Percentiles rank a stretch among this genome's conserved stretches.
phyloP scores from a whole-genome alignment of 1,140 invertebrate genomes.

The Pachyrhynchus sulphureomaculatus region DNA sequence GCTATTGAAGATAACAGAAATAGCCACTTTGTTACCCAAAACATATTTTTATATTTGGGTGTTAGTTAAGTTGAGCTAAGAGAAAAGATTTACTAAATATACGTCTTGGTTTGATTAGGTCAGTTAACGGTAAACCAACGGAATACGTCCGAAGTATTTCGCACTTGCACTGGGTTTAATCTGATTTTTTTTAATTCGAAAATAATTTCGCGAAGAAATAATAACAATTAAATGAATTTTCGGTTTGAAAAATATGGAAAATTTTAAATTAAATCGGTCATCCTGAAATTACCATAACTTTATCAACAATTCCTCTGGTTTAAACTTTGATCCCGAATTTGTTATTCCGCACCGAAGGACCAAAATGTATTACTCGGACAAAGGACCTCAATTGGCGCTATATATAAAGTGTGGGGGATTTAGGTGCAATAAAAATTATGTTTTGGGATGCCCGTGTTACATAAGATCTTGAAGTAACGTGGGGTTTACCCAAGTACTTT shows the following conservation, averaged over 20 bases:
- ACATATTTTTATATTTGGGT: slow-evolving; percentile 38
- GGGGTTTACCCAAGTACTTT: slow-evolving; percentile 24
- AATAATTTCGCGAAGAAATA: background rate
- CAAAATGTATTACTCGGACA: background rate
- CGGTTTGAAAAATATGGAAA: no score
- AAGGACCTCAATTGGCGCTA: slow-evolving; percentile 3
- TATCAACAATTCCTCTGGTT: no score
- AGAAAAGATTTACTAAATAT: background rate
- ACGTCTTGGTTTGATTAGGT: slow-evolving; percentile 4
- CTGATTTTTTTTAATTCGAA: background rate
- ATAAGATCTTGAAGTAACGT: slow-evolving; percentile 12
- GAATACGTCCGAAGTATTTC: slow-evolving; percentile 21
- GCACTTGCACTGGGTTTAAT: slow-evolving; percentile 15
- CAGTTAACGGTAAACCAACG: slow-evolving; percentile 19
- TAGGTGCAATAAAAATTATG: slow-evolving; percentile 14
- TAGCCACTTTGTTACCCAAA: slow-evolving; percentile 52
- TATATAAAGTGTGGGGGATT: slow-evolving; percentile 21
- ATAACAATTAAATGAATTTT: background rate
- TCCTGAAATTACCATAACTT: no score
- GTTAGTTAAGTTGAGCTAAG: background rate
- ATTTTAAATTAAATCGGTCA: no score
- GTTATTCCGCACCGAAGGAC: background rate
- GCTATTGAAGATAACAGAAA: slow-evolving; percentile 52
- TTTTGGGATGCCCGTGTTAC: slow-evolving; percentile 25
- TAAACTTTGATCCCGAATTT: background rate